Evolutionary conservation across 2,797 vertebrate species (phyloP), one percentile per base, ranked within the genome.

Genomic region (Scleropages formosus): DNA sequence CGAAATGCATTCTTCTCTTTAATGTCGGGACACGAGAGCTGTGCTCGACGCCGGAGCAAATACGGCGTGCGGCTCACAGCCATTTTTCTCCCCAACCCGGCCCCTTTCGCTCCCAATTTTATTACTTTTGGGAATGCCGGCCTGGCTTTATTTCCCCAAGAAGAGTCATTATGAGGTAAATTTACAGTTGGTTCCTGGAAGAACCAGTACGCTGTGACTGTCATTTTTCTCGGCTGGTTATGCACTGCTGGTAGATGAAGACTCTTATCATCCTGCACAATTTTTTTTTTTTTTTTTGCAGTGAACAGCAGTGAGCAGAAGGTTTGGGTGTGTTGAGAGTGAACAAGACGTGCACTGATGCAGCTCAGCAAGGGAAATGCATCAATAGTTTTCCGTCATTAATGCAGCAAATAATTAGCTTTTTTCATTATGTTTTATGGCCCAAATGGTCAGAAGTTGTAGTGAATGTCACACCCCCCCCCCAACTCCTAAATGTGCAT

Each of bases 101-200:
- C 59, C 61, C 13, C 31, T 46, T 67, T 72, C 47, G 62, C 18
- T 18, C 51, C 59, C 16, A 39, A 39, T 56, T 80, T 80, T 80
- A 75, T 80, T 78, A 75, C 74, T 49, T 75, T 63, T 73, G 69
- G 76, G 79, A 70, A 64, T 70, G 44, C 66, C n/a, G 58, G 65
- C 71, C 70, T 44, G 20, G 64, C 65, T 73, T 74, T 74, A 76
- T 80, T 76, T 80, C 74, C 70, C 79, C 62, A 59, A 69, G 79
- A 80, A 73, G 59, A 75, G 74, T 75, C 74, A 78, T 78, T 76
- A 78, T 74, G 8, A 51, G 61, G 63, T 73, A 72, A 47, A 80
- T 80, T 73, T 78, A 78, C 79, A 53, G 64, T 70, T 26, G 51
- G 73, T 63, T 78, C 70, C 73, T 72, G 69, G 47, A 72, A 15